Base-by-base conservation (phyloP, 1,140 invertebrate species). In the Hormaphis cornu region DNA sequence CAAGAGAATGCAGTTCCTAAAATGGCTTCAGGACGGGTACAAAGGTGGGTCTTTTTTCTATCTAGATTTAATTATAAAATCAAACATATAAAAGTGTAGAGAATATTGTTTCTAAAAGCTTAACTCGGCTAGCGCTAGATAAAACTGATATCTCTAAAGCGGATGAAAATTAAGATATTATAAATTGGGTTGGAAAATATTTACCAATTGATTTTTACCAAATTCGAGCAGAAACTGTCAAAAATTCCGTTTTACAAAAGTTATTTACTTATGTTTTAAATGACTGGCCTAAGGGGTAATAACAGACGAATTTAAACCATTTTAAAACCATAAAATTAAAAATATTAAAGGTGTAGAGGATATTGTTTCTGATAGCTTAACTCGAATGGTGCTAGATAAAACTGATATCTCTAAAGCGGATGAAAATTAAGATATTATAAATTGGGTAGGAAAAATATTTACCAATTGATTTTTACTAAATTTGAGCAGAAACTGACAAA, bases 31-130 rank as follows among this genome's bases (percentile, higher is more conserved):
- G 71, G 22, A 26, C 37, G 78, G 26, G 20, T 80, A 12, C 76
- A 77, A 63, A 70, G 76, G 18, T 80, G 75, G 74, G 74, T 75
- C 16, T 70, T 78, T 20, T 73, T 77, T 46, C 73, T 80, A 46
- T 70, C 71, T 4, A 75, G 72, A 2, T 79, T 75, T 72, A 69
- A 77, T 63, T 80, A 77, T 71, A 70, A 72, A 42, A 76, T 79
- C 22, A 70, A 75, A 72, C 74, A 77, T 71, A 71, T 37, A 71
- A 71, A 16, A 70, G 73, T 33, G 44, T 33, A n/a, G 70, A 75
- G 42, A 74, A 77, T 70, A 42, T 18, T 2, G 69, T 73, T 48
- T 76, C 76, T 3, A 76, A 78, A 73, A 74, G 70, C 24, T 69
- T 78, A 24, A 76, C 75, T 10, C 53, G 77, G 18, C 63, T 76